Evolutionary conservation across 1,140 invertebrate species (phyloP).

Genomic region (Antheraea mylitta): DNA sequence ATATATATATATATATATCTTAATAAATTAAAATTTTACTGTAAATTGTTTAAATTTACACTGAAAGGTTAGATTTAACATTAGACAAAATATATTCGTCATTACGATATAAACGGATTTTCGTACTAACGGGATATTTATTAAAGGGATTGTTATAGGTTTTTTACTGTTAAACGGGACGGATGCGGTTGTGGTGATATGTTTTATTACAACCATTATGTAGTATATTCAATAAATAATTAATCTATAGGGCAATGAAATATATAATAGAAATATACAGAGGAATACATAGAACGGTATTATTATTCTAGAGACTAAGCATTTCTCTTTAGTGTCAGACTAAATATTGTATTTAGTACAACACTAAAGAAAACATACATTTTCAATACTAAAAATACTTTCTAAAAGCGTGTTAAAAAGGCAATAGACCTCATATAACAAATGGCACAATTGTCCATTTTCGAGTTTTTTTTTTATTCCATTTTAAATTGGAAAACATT

Average conservation of each 20-base stretch:
- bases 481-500: neutral
- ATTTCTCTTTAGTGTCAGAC: neutral
- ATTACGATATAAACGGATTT: neutral
- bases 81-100: too few species aligned
- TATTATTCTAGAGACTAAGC: too few species aligned
- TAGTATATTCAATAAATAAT: neutral
- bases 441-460: neutral
- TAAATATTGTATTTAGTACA: neutral
- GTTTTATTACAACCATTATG: conserved; percentile 6
- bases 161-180: neutral
- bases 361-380: too few species aligned
- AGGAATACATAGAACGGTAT: too few species aligned
- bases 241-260: neutral
- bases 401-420: neutral
- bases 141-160: neutral
- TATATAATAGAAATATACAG: too few species aligned
- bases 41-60: too few species aligned
- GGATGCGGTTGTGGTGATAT: conserved; percentile 4
- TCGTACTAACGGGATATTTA: neutral
- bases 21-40: too few species aligned
- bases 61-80: too few species aligned
- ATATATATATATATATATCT: too few species aligned
- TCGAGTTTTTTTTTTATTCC: neutral
- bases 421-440: neutral
- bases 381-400: too few species aligned